Conservation (phyloP, 2,888 invertebrate species). For the Lysandra coridon region DNA sequence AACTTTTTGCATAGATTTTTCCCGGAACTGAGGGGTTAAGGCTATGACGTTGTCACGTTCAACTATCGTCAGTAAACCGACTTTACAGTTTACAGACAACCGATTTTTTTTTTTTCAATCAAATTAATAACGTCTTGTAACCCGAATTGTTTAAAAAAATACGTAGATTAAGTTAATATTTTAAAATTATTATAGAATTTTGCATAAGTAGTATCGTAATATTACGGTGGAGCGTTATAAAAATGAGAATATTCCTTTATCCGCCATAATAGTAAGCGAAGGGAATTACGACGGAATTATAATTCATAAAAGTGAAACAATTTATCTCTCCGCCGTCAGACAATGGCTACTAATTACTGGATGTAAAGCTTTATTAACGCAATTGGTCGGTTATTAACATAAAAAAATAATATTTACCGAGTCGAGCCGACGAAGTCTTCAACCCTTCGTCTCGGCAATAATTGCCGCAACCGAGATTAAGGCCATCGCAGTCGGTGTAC, state of each 20-base stretch:
- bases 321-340: slow-evolving; percentile 49
- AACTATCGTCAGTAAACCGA: too few species aligned
- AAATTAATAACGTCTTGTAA: neutral
- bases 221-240: slow-evolving; percentile 34
- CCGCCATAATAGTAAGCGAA: slow-evolving; percentile 18
- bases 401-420: slow-evolving; percentile 80
- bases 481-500: slow-evolving; percentile 66
- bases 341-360: slow-evolving; percentile 65
- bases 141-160: neutral
- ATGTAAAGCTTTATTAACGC: slow-evolving; percentile 80
- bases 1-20: too few species aligned
- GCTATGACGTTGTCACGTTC: too few species aligned
- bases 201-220: neutral
- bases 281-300: slow-evolving; percentile 17
- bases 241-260: slow-evolving; percentile 32
- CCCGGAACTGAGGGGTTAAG: too few species aligned
- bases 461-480: slow-evolving; percentile 75
- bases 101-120: neutral
- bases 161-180: too few species aligned
- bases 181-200: neutral
- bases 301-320: slow-evolving; percentile 43
- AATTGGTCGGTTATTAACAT: slow-evolving; percentile 78
- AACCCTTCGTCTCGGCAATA: slow-evolving; percentile 77
- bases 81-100: too few species aligned
- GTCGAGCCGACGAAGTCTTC: slow-evolving; percentile 61